Base-by-base conservation (phyloP, 2,888 invertebrate genomes). In the Linyphia triangularis region DNA sequence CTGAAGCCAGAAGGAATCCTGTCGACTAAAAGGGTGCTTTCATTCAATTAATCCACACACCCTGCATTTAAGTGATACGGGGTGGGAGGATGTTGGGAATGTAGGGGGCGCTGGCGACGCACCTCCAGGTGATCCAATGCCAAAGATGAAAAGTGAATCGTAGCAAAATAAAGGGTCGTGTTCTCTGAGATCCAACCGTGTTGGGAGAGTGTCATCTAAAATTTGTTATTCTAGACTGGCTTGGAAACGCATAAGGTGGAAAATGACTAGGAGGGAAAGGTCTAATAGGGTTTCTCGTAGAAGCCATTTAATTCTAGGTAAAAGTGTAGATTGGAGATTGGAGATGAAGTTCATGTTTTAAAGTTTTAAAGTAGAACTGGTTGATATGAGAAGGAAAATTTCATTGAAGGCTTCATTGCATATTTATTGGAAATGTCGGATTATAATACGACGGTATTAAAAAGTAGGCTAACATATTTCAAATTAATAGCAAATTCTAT, bases 41-140 rank as follows among this genome's bases (percentile, higher is more conserved):
- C 72, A 83, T 83, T 83, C 83, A 83, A 83, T 83, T 83, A 83
- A 73, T 43, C 51, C 73, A 43, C n/a, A n/a, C 83, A 51, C 83
- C 83, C 63, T 30, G 73, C 22, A 61, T 65, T 73, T 81, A 81
- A 70, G 81, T 69, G 69, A 81, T 69, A 81, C n/a, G 28, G 7
- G 57, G 9, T 73, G 37, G 28, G 59, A 59, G 28, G 28, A 63
- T 19, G 67, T 33, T 33, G 33, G 5, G 33, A 33, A 33, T 33
- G 51, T 51, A 51, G 51, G 51, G 51, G 51, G 51, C 51, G 51
- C 51, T 51, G 51, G n/a, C 16, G 51, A 13, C 33, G 33, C 51
- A 16, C n/a, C n/a, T n/a, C n/a, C n/a, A n/a, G n/a, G 51, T 33
- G 3, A 51, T 51, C 51, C 51, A 1, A 51, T 51, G 51, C 33